A percentile compares a stretch with the other conserved stretches of the same genome.
Evolutionary conservation across 2,888 invertebrate species (phyloP).

Genomic region (Campoplex capitator): DNA sequence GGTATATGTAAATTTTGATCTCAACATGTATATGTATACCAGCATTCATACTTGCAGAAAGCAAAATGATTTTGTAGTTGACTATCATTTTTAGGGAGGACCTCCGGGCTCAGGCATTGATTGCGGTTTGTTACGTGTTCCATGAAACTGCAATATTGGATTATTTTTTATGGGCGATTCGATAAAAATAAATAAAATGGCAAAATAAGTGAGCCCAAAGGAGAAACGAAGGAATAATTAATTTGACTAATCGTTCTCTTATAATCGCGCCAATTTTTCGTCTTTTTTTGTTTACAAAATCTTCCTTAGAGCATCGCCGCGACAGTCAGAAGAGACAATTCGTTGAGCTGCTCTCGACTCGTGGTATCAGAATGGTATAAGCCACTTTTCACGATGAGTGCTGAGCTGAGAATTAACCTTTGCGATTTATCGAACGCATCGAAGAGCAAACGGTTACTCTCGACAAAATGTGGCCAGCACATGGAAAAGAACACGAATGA

Average conservation of each 20-base stretch:
- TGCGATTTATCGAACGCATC: constrained; percentile 60
- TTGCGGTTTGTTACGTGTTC: not conserved
- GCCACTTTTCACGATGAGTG: constrained; percentile 36
- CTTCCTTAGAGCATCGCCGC: constrained; percentile 38
- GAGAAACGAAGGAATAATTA: not conserved
- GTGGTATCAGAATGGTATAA: constrained; percentile 34
- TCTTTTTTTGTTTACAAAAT: constrained; percentile 42
- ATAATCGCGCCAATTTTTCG: constrained; percentile 6
- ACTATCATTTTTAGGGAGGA: not conserved
- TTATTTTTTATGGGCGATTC: not conserved
- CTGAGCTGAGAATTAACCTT: constrained; percentile 32
- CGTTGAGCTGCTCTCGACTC: constrained; percentile 52
- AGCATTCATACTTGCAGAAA: not conserved
- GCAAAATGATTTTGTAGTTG: not conserved
- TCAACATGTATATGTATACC: not conserved
- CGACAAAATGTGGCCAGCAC: constrained; percentile 28
- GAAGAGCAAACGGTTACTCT: constrained; percentile 31
- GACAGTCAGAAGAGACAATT: constrained; percentile 52
- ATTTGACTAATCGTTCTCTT: not conserved
- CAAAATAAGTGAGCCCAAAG: no score
- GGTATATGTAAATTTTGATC: not conserved
- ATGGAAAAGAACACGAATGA: not conserved
- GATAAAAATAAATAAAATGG: not conserved
- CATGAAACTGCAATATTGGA: not conserved
- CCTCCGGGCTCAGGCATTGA: not conserved